Evolutionary conservation across 2,888 invertebrate genomes (phyloP), one percentile per base, ranked within the genome.

Genomic region (Beris chalybata): DNA sequence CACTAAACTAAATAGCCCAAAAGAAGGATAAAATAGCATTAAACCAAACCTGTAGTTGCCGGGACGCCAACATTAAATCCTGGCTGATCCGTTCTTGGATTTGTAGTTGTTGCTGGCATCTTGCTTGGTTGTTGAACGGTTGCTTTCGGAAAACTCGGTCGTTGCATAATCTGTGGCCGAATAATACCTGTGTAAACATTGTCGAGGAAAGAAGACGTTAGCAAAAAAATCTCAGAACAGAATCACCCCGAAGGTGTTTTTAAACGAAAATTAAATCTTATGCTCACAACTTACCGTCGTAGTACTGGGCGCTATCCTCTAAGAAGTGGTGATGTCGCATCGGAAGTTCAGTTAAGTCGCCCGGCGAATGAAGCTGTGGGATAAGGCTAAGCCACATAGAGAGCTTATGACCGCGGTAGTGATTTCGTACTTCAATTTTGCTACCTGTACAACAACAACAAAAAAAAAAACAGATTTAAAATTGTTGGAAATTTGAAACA

Each of bases 391-490:
- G 82, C 95, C 95, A 96, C 77, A 95, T 85, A 45, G 95, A 93
- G 86, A 95, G 89, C 82, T 95, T 93, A 83, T 95, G 95, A 53
- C 95, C 95, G 48, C 95, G 87, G 81, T 95, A 97, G 81, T 96
- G 96, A 76, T 92, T 92, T 72, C 89, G 89, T 82, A 93, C 89
- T 79, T 90, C 90, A 38, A 90, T 87, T 75, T 88, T 88, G 74
- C 82, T 84, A 76, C 89, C 89, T 89, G 75, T 71, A 78, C 44
- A 48, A 31, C 22, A 22, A 22, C 22, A 22, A 31, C 22, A 22
- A 22, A 1, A 22, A 22, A 22, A 22, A 22, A 22, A 22, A 22
- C 22, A 22, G 22, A 22, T 22, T 22, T 22, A 22, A 22, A 22
- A 22, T 22, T 22, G 22, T 22, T 22, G 22, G 22, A 22, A 22